Conservation (phyloP, 2,888 invertebrate species). For the Trissolcus brochymenae region DNA sequence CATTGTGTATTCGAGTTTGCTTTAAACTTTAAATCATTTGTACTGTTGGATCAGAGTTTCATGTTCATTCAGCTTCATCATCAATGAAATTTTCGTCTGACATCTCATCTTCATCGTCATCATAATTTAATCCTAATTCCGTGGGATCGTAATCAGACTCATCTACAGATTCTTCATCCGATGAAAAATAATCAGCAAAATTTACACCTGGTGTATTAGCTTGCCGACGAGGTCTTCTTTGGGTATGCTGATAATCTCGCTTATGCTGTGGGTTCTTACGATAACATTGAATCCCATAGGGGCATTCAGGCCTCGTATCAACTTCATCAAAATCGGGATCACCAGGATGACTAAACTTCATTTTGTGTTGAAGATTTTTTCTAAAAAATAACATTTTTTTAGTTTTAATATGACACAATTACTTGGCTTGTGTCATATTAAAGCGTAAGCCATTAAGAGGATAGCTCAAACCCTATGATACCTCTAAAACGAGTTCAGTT, state of each 20-base stretch:
- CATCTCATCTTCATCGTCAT: constrained; percentile 30
- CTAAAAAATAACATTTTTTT: constrained; percentile 18
- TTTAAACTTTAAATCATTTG: no score
- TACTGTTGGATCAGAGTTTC: no score
- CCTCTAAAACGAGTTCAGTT: no score
- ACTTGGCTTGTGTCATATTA: no score
- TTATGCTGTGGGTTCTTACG: constrained; percentile 80
- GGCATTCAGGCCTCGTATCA: constrained; percentile 78
- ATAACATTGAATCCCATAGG: constrained; percentile 80
- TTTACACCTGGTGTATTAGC: background rate
- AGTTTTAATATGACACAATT: constrained; percentile 6
- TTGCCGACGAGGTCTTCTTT: constrained; percentile 10
- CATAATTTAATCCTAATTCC: constrained; percentile 59
- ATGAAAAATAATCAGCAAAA: constrained; percentile 20
- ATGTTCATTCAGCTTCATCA: no score
- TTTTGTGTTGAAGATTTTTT: constrained; percentile 79
- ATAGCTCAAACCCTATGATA: no score
- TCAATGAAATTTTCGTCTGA: background rate
- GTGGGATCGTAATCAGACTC: constrained; percentile 71
- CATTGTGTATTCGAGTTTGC: no score
- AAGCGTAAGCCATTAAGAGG: no score
- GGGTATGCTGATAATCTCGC: constrained; percentile 76
- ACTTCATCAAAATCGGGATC: constrained; percentile 80
- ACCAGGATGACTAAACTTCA: constrained; percentile 81
- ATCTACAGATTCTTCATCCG: constrained; percentile 69